Conservation (phyloP, 2,888 invertebrate genomes). For the Chamaedrilus cognettii region DNA sequence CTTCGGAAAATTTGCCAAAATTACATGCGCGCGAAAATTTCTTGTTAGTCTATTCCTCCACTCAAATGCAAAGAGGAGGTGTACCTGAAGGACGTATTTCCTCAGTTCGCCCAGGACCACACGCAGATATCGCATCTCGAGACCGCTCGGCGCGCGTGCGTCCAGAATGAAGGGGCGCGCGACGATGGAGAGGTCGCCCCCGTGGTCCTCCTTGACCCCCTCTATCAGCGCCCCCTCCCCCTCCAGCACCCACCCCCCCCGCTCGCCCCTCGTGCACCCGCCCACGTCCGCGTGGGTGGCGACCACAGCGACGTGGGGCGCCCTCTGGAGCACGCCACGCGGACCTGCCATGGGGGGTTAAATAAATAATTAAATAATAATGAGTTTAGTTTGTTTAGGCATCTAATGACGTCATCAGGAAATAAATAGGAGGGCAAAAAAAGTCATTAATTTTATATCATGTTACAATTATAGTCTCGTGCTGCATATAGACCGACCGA, state of each 20-base stretch:
- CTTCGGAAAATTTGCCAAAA: no score
- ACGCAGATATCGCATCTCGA: slow-evolving; percentile 67
- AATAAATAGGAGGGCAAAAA: no score
- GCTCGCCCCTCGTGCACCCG: slow-evolving; percentile 62
- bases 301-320: slow-evolving; percentile 65
- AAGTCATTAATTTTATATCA: no score
- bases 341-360: no score
- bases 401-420: no score
- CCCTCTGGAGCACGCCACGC: slow-evolving; percentile 63
- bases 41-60: no score
- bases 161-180: slow-evolving; percentile 67
- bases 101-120: slow-evolving; percentile 64
- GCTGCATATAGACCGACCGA: slow-evolving; percentile 30
- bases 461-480: no score
- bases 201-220: slow-evolving; percentile 59
- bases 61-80: no score
- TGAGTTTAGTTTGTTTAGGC: no score
- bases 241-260: slow-evolving; percentile 66
- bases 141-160: slow-evolving; percentile 67
- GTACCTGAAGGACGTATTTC: slow-evolving; percentile 63
- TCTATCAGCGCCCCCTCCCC: slow-evolving; percentile 26
- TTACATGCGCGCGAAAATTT: no score
- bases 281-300: slow-evolving; percentile 68
- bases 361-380: not conserved
- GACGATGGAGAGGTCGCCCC: slow-evolving; percentile 66